Evolutionary conservation across 2,113 vertebrate genomes (phyloP).

Genomic region (Sylvietta virens): DNA sequence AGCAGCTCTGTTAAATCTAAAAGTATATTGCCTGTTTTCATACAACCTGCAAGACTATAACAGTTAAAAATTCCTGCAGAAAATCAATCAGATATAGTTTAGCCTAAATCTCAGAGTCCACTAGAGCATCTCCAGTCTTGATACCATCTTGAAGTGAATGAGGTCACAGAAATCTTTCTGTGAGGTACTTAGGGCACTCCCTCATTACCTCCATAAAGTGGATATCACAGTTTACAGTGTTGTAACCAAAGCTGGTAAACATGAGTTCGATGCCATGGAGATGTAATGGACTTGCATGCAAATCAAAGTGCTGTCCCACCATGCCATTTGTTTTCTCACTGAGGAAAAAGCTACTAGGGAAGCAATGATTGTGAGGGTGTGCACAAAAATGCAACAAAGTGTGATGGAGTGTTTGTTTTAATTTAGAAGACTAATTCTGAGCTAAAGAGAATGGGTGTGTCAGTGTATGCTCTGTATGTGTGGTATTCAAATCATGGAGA

Average conservation of each 20-base stretch:
- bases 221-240: neutral
- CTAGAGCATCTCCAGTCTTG: neutral
- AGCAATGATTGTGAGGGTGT: neutral
- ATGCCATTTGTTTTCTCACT: neutral
- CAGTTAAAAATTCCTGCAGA: neutral
- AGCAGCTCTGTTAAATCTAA: neutral
- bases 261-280: neutral
- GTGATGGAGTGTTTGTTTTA: neutral
- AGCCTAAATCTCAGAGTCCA: neutral
- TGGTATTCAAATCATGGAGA: neutral
- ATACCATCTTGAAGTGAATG: neutral
- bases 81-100: neutral
- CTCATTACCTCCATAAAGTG: neutral
- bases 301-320: neutral
- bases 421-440: neutral
- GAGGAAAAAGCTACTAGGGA: neutral
- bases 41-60: neutral
- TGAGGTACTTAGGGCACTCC: neutral
- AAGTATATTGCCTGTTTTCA: rapidly evolving
- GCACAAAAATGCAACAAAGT: neutral
- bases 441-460: neutral
- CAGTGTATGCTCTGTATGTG: neutral
- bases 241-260: neutral
- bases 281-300: neutral
- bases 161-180: neutral